Evolutionary conservation across 1,140 invertebrate genomes (phyloP), one percentile per base, ranked within the genome.

Genomic region (Harpegnathos saltator): DNA sequence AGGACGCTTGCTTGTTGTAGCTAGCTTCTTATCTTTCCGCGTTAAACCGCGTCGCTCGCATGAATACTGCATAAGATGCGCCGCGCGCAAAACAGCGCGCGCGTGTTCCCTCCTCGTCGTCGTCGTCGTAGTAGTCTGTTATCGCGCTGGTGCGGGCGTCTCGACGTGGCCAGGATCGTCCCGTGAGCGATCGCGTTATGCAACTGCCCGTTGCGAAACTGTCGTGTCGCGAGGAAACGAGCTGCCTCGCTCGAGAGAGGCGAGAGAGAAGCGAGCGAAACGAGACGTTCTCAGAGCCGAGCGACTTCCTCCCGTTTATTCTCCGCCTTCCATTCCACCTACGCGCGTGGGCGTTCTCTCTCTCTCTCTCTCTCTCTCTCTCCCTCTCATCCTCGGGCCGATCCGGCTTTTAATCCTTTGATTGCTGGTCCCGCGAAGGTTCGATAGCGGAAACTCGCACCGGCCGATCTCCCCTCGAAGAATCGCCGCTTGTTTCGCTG

Each of bases 31-130:
- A 80, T 71, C 75, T 80, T 29, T 14, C 19, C 19, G 12, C 52
- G 58, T 80, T 80, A 22, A 71, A 58, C 33, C 52, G 52, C 65
- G 33, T 9, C 29, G 44, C 19, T 50, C 71, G 44, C 22, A 74
- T 74, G 78, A 82, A 82, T 82, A 73, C 69, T 81, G 68, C 54
- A 81, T 59, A 74, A 82, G 66, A 19, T 82, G 44, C 48, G 61
- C 73, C 56, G 29, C 29, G 29, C 9, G 38, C 44, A 22, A 74
- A 33, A 52, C 2, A 9, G 78, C 56, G 24, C 38, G 78, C 56
- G 24, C 38, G 14, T 24, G 22, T 80, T 59, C 22, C 24, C 17
- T 48, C 33, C 1, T 33, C 1, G 29, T 33, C 29, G 29, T 33
- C 29, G 29, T 33, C 29, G 29, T 33, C 29, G 29, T 33, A 1